Evolutionary conservation across 2,113 vertebrate genomes (phyloP), one percentile per base, ranked within the genome.

Genomic region (Okapia johnstoni): DNA sequence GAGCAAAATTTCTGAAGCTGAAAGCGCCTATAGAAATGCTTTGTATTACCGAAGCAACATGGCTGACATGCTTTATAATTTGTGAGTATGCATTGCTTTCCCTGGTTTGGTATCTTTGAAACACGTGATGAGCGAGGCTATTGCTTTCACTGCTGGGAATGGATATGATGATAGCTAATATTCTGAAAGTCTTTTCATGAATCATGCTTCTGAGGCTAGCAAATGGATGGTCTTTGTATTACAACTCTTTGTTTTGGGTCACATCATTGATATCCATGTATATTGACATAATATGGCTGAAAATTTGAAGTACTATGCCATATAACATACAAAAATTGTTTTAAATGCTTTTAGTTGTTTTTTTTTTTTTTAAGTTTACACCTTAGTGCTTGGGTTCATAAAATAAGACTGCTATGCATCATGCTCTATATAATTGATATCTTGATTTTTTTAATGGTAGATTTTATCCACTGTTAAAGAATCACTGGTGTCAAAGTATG

Each of bases 51-150:
- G 99, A 95, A 99, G 99, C 98, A 99, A 99, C 99, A 99, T 99
- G 99, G 99, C 99, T 3, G 99, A 99, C 98, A 99, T 99, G 99
- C 99, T 99, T 97, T 99, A 99, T 98, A 99, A 99, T 99, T 99
- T 99, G 99, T 99, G 98, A 99, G 99, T 99, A 99, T 98, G 87
- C 58, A 5, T 95, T 86, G 43, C 79, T 98, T 97, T 97, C 87
- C 92, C 93, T 97, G 61, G 23, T 55, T 97, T 96, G 43, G n/a
- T 96, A 16, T 96, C 93, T 97, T 83, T 94, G 95, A 98, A 98
- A 88, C 90, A 88, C 95, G 28, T 46, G 40, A 85, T 96, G 96
- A 98, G 96, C 88, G 66, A 54, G 57, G 63, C 86, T 98, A 93
- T 98, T 98, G 98, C 98, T 99, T 98, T 97, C 93, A 88, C 89